A percentile compares a stretch with the other conserved stretches of the same genome.
Conservation (phyloP, 2,113 vertebrate species). For the Stegastes partitus region DNA sequence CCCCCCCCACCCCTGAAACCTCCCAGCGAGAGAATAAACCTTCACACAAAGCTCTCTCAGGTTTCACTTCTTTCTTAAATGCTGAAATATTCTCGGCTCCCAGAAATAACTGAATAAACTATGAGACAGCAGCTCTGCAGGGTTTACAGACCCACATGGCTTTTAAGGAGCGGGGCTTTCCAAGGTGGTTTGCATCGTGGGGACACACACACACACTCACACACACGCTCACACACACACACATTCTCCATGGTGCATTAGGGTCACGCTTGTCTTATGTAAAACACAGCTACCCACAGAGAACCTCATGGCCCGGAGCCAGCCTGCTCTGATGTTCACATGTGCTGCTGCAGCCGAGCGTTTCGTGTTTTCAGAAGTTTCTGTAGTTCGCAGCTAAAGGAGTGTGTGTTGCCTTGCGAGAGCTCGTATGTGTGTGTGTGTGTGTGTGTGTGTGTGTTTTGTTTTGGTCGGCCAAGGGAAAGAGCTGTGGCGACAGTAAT, state of each 20-base stretch:
- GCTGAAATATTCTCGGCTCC: slow-evolving; percentile 37
- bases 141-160: slow-evolving; percentile 55
- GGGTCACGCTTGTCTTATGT: slow-evolving; percentile 71
- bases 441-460: slow-evolving; percentile 58
- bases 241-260: slow-evolving; percentile 43
- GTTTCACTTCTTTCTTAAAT: slow-evolving; percentile 43
- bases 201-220: slow-evolving; percentile 44
- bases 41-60: slow-evolving; percentile 45
- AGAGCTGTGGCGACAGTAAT: slow-evolving; percentile 62
- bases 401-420: slow-evolving; percentile 36
- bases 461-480: slow-evolving; percentile 58
- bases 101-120: slow-evolving; percentile 75
- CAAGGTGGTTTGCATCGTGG: slow-evolving; percentile 59
- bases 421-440: slow-evolving; percentile 47
- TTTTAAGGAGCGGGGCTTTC: slow-evolving; percentile 73
- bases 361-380: slow-evolving; percentile 43
- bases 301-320: slow-evolving; percentile 35
- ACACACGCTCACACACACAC: slow-evolving; percentile 45
- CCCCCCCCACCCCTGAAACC: slow-evolving; percentile 22
- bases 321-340: slow-evolving; percentile 60
- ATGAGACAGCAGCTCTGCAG: slow-evolving; percentile 70
- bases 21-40: slow-evolving; percentile 46
- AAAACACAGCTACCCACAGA: slow-evolving; percentile 67
- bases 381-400: slow-evolving; percentile 15
- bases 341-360: slow-evolving; percentile 32